phyloP scores from a whole-genome alignment of 2,888 invertebrate species.

The Ligdia adustata region DNA sequence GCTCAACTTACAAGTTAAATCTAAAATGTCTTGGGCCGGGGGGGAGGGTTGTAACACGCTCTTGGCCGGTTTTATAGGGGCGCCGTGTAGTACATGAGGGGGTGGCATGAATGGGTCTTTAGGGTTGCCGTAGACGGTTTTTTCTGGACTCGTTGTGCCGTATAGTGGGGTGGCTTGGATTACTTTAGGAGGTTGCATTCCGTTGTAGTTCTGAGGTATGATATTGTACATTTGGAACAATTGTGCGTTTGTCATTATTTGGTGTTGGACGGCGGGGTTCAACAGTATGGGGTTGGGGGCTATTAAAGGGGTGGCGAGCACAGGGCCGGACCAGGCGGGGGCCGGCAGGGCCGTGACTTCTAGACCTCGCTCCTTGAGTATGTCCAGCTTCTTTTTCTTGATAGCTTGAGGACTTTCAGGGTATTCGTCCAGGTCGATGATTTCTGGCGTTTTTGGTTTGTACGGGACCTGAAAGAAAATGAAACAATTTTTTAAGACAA shows the following conservation, averaged over 20 bases:
- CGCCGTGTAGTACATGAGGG: conserved; percentile 75
- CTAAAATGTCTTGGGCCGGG: conserved; percentile 84
- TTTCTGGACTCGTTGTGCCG: conserved; percentile 81
- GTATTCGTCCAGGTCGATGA: conserved; percentile 85
- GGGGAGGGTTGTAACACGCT: conserved; percentile 49
- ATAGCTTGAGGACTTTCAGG: conserved; percentile 73
- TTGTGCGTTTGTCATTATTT: conserved; percentile 77
- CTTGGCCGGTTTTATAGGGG: conserved; percentile 60
- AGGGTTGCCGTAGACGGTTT: conserved; percentile 88
- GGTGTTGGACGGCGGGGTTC: conserved; percentile 71
- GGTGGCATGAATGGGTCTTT: conserved; percentile 86
- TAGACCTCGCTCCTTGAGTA: conserved; percentile 89
- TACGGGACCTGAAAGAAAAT: conserved; percentile 77
- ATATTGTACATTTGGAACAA: conserved; percentile 72
- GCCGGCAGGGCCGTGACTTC: conserved; percentile 88
- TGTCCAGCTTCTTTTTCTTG: conserved; percentile 89
- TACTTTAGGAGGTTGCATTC: conserved; percentile 77
- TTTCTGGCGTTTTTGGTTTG: conserved; percentile 86
- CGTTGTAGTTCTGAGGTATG: conserved; percentile 58
- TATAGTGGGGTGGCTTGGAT: conserved; percentile 87
- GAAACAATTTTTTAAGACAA: too few species aligned
- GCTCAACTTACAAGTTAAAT: conserved; percentile 83
- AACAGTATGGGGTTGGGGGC: conserved; percentile 52
- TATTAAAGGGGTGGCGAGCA: conserved; percentile 34
- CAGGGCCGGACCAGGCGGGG: conserved; percentile 48